Base-by-base conservation (phyloP, 1,140 invertebrate species). In the Harpegnathos saltator region DNA sequence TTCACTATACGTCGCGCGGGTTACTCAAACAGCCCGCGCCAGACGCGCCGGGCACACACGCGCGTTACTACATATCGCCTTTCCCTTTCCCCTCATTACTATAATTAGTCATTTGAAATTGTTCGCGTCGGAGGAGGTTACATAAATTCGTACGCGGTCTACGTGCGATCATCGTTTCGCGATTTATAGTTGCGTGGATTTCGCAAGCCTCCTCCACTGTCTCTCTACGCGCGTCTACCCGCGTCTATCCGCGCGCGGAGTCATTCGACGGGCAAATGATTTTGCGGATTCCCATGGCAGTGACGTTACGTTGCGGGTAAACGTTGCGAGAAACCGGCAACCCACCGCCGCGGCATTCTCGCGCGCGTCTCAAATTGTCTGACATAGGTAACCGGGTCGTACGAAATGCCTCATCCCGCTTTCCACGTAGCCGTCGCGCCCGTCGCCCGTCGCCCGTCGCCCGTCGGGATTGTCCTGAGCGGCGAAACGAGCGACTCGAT, bases 1-100 rank as follows among this genome's bases (percentile, higher is more conserved):
- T 87, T 87, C 65, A 80, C 29, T 58, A 44, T 59, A 71, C 33
- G 33, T 80, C 75, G 50, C 75, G 75, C 26, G 65, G 38, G 52
- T 80, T 80, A 78, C 75, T 44, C 63, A 69, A 78, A 78, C 22
- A n/a, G n/a, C 52, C 63, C 19, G 62, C 19, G n/a, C n/a, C 33
- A 7, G 1, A 7, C 63, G 22, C 24, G 50, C 68, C 33, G 52
- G 1, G 22, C 19, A 75, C 63, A 71, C 80, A 62, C 80, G 74
- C 77, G 69, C 74, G 17, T 85, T 66, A 85, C 68, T 72, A 82
- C 82, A 80, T 82, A 77, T 61, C 72, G 65, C 86, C 86, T 87
- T 89, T 89, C 80, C 80, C 86, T 90, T 89, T 83, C 74, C 71
- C 72, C 82, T 88, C 80, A 92, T 90, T 91, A 88, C 77, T 86